Evolutionary conservation across 2,888 invertebrate genomes (phyloP).

Genomic region (Drosophila differens): DNA sequence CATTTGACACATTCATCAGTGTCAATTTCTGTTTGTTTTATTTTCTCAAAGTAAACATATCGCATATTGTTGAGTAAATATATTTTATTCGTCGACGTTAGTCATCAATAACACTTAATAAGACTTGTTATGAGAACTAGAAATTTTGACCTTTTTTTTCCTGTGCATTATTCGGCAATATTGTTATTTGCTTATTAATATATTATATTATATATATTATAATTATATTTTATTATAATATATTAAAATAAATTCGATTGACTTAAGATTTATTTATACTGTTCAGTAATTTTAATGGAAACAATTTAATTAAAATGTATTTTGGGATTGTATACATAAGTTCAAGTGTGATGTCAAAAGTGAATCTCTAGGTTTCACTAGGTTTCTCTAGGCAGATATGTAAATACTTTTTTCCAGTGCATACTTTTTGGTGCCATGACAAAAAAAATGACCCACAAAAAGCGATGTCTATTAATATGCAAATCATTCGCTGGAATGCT

Average conservation of each 20-base stretch:
- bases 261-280: background rate
- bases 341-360: background rate
- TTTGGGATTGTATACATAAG: background rate
- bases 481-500: slow-evolving; percentile 32
- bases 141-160: fast-evolving
- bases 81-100: background rate
- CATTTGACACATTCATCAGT: background rate
- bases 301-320: background rate
- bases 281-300: background rate
- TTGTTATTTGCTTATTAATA: background rate
- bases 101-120: background rate
- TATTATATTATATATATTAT: background rate
- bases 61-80: background rate
- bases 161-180: background rate
- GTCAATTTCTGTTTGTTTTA: background rate
- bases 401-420: background rate
- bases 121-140: too few species aligned
- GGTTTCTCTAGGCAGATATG: too few species aligned
- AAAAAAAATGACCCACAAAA: slow-evolving; percentile 2
- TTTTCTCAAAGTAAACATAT: background rate
- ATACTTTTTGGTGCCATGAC: slow-evolving; percentile 51
- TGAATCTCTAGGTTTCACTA: background rate
- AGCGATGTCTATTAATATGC: slow-evolving; percentile 47
- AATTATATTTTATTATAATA: background rate
- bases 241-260: background rate